Base-by-base conservation (phyloP, 2,888 invertebrate species). In the Drosophila melanosoma region DNA sequence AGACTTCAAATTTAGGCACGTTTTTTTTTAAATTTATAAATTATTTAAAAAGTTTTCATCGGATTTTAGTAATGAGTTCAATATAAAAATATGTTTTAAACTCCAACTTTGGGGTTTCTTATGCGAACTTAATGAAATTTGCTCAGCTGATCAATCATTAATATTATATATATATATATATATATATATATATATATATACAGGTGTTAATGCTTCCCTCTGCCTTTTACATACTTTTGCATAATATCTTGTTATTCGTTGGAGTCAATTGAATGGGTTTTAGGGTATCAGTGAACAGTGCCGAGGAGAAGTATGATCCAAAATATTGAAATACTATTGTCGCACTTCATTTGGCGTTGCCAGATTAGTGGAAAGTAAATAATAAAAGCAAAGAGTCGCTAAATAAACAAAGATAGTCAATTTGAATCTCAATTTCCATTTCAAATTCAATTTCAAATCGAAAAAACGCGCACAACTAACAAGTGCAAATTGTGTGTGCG, bases 341-440 rank as follows among this genome's bases (percentile, higher is more conserved):
- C 4, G 29, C 29, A 29, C 29, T 5, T 29, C 29, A 6, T n/a
- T 38, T 4, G 4, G 42, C 42, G 42, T 42, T 42, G 42, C 42
- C 42, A 20, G 42, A 6, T 20, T 12, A 3, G 20, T 20, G 42
- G 12, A 6, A 42, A 20, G 20, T 12, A 26, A 17, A 23, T 8
- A 48, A 23, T 15, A 23, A 15, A n/a, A 10, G 12, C 23, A 20
- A 38, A 26, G n/a, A 12, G 56, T 12, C 12, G 12, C 12, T 64
- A 64, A 64, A 35, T 64, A 64, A 64, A 64, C 38, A 65, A 3
- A 12, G 12, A 15, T 45, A 20, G 12, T 15, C 3, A 65, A 66
- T 11, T 51, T 8, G 12, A 66, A 66, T 51, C 40, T 23, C 40
- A 5, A 40, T 40, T 40, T 12, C 40, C n/a, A 49, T 40, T 45